These are phyloP conservation scores for Uropsilus gracilis DNA, from an alignment of 2,113 vertebrate species.

Conservation along the genomic window DNA sequence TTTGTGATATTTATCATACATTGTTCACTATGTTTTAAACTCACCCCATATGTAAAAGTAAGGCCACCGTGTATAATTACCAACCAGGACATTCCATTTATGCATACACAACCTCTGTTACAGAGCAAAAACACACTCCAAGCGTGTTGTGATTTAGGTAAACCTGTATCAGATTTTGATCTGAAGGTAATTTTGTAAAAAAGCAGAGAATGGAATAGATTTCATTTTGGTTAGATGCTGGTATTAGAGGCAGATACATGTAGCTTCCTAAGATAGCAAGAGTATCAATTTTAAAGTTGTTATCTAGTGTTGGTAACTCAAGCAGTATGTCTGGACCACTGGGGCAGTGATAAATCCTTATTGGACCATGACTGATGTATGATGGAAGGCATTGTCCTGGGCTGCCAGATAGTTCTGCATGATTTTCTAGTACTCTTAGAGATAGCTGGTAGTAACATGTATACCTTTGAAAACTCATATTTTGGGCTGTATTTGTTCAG, in stretches of 20 bases:
- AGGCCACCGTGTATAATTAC: not conserved
- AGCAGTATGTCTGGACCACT: not conserved
- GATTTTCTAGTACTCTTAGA: not conserved
- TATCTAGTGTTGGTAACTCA: too few relatives aligned
- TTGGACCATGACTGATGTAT: not conserved
- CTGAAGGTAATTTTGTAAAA: not conserved
- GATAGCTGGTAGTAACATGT: not conserved
- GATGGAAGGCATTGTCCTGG: not conserved
- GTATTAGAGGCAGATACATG: not conserved
- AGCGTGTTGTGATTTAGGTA: not conserved
- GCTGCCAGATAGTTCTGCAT: not conserved
- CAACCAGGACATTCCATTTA: not conserved
- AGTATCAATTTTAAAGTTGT: not conserved
- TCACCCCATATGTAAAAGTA: not conserved
- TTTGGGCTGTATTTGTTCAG: not conserved
- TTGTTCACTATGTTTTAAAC: not conserved
- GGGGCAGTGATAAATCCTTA: not conserved
- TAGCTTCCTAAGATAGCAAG: not conserved
- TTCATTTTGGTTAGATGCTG: not conserved
- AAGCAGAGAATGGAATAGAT: not conserved
- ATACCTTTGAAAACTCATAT: not conserved
- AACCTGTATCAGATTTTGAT: not conserved
- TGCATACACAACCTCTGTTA: not conserved
- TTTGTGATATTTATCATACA: not conserved
- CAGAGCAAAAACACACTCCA: not conserved